Percentiles rank a stretch among this genome's conserved stretches.
These are phyloP conservation scores for Pseudomugil gertrudae DNA, from an alignment of 2,797 vertebrate species.

Conservation along the genomic window DNA sequence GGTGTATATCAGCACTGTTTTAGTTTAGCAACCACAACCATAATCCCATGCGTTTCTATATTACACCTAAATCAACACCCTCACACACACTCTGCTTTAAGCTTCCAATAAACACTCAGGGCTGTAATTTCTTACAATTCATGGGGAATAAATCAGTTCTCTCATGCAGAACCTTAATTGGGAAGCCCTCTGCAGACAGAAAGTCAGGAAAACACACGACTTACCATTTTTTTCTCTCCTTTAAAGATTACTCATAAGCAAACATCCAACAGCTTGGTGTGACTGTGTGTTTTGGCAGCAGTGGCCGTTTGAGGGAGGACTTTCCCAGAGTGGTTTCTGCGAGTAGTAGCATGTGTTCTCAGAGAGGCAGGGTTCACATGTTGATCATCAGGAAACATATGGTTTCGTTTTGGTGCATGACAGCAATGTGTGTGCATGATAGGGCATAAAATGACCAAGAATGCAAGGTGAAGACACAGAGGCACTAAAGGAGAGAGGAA, in stretches of 20 bases:
- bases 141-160: constrained; percentile 29
- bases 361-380: constrained; percentile 31
- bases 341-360: constrained; percentile 25
- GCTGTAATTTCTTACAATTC: constrained; percentile 45
- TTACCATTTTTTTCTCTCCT: constrained; percentile 5
- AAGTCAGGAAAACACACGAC: constrained; percentile 35
- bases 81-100: constrained; percentile 34
- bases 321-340: constrained; percentile 56
- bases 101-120: constrained; percentile 28
- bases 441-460: constrained; percentile 13
- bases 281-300: constrained; percentile 51
- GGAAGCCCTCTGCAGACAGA: background rate
- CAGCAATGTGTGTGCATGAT: constrained; percentile 27
- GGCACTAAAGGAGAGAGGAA: constrained; percentile 7
- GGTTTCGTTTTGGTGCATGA: constrained; percentile 59
- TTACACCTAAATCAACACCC: constrained; percentile 27
- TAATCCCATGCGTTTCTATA: background rate
- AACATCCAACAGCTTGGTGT: constrained; percentile 47
- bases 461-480: constrained; percentile 11
- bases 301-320: constrained; percentile 15
- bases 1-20: background rate
- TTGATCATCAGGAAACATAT: constrained; percentile 52
- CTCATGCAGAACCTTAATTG: constrained; percentile 44
- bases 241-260: constrained; percentile 48
- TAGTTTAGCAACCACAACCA: constrained; percentile 6